Evolutionary conservation across 1,140 invertebrate genomes (phyloP), one percentile per base, ranked within the genome.

Genomic region (Calosoma granatense): DNA sequence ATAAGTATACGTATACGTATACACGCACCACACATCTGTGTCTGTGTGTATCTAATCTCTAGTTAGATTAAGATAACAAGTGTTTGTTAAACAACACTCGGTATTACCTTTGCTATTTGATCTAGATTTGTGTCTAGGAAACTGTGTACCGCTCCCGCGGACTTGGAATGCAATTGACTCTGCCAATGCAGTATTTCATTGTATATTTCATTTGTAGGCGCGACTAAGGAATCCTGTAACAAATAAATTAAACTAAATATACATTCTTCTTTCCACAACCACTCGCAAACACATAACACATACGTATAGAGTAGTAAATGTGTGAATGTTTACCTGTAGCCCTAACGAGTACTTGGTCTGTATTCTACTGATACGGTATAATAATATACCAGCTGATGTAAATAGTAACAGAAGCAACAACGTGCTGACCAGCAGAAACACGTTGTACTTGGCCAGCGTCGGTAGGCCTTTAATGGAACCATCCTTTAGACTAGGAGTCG

Each of bases 61-160:
- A n/a, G n/a, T n/a, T n/a, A n/a, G n/a, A n/a, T n/a, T n/a, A n/a
- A 15, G 39, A 15, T 19, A 55, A 9, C 36, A 41, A 51, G 4
- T 19, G 2, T 51, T 12, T 9, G 23, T 53, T 60, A 52, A 56
- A 21, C 2, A 2, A 23, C 15, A 9, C 9, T 22, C 2, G 20
- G 41, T 26, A n/a, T 43, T 65, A 82, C 81, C 75, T 81, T 81
- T 26, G 78, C 75, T 57, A 83, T 78, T 66, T 82, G 74, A 65
- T 81, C 72, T 55, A 82, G 68, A 69, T 82, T 82, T 60, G 77
- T 76, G 63, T 77, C 74, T 56, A 82, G 73, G 64, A 81, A 82
- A 59, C 78, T 76, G 66, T 82, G 78, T 47, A 83, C 73, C 58
- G 81, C 80, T 26, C 70, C 66, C 1, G 80, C 79, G 2, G 81